Evolutionary conservation across 2,888 invertebrate species (phyloP), one percentile per base, ranked within the genome.

Genomic region (Thecophora atra): DNA sequence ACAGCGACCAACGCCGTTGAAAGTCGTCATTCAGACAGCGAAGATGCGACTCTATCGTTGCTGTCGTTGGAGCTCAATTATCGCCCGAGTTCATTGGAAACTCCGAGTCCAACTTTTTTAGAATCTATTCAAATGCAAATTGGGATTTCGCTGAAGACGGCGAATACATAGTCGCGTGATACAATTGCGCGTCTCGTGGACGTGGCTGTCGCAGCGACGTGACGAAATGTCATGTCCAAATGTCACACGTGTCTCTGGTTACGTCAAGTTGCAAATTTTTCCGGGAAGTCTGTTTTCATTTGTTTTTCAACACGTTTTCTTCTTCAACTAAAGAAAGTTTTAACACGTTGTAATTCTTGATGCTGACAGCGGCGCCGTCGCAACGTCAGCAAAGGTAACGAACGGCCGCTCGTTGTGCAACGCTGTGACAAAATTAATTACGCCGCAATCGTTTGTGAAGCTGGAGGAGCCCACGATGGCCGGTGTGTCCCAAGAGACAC

Each of bases 361-460:
- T 19, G 56, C 44, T 68, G 68, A 68, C 68, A 44, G 24, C 24
- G 21, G 37, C 21, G 17, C 65, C 26, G 13, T 24, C 11, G 67
- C 44, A 68, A 37, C 58, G 56, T 26, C 68, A 42, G 15, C 68
- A 68, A 58, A 68, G 58, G 68, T 42, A 44, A 68, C 37, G 26
- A 17, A 15, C 68, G 19, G 24, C 52, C n/a, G 30, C n/a, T 37
- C 6, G 7, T 37, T 11, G 37, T 51, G 37, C 28, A 26, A 66
- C 19, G n/a, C n/a, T n/a, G 19, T 67, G 58, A 56, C 58, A 44
- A 68, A 68, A 58, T 44, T 44, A 58, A 68, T 68, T 68, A 58
- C 68, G 56, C 26, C 28, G 58, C 42, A 58, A 7, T 4, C 15
- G 56, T 30, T 24, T 37, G 2, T 52, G 28, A 54, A 47, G 2